Percentiles rank a stretch among this genome's conserved stretches.
These are phyloP conservation scores for Zygaena filipendulae DNA, from an alignment of 2,888 invertebrate species.

Conservation along the genomic window DNA sequence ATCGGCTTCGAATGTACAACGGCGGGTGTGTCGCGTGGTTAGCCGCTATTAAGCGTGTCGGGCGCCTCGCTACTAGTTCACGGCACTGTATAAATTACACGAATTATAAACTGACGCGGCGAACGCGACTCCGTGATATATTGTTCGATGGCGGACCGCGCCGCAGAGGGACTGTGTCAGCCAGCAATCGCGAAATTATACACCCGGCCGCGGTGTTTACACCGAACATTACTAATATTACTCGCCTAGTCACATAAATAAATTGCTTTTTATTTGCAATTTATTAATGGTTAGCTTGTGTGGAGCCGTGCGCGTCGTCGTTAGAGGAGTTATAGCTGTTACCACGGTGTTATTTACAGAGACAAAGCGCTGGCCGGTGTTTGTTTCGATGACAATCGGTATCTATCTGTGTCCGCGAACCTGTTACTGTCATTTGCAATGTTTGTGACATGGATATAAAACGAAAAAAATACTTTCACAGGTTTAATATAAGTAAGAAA, in stretches of 20 bases:
- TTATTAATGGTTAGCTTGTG: constrained; percentile 54
- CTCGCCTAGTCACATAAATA: constrained; percentile 23
- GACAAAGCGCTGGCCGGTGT: constrained; percentile 36
- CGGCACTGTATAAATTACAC: constrained; percentile 56
- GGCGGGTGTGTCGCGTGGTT: constrained; percentile 61
- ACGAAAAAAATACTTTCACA: too few relatives aligned
- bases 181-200: constrained; percentile 61
- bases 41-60: constrained; percentile 51
- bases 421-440: constrained; percentile 47
- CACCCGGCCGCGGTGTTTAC: constrained; percentile 45
- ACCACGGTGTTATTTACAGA: constrained; percentile 40
- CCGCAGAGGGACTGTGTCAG: constrained; percentile 35
- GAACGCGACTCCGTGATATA: constrained; percentile 57
- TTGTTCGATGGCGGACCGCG: constrained; percentile 44
- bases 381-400: constrained; percentile 56
- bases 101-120: constrained; percentile 56
- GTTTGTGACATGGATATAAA: constrained; percentile 30
- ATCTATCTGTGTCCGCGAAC: constrained; percentile 45
- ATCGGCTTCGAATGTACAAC: constrained; percentile 25
- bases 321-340: constrained; percentile 47
- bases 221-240: constrained; percentile 40
- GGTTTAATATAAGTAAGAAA: too few relatives aligned
- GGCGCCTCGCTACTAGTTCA: constrained; percentile 48
- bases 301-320: constrained; percentile 18
- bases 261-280: constrained; percentile 47